Evolutionary conservation across 2,888 invertebrate species (phyloP), one percentile per base, ranked within the genome.

Genomic region (Hemaris fuciformis): DNA sequence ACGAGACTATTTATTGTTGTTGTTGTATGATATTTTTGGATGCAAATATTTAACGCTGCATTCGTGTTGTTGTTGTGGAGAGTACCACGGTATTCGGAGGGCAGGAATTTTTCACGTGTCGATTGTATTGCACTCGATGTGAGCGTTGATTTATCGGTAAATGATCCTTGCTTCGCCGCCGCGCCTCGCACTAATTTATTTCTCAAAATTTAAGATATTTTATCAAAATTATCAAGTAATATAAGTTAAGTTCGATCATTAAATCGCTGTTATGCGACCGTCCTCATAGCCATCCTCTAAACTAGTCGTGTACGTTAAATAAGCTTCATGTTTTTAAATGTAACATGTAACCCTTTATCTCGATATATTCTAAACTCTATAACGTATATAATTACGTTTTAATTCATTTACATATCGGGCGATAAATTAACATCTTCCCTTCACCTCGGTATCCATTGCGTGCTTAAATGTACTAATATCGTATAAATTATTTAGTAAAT

Each of bases 261-360:
- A 80, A 67, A 88, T 89, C 90, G 90, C 90, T 86, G 78, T 72
- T 85, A 78, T 84, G 88, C 90, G 90, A 90, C 92, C 92, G 92
- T 92, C 92, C 92, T 85, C 81, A 86, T 86, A 89, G 91, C 91
- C 92, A 92, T 92, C 92, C 91, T 92, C 92, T 92, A 92, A 91
- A 92, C 91, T 92, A 92, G 91, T 91, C 84, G 84, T 86, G 57
- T 25, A 68, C 77, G 74, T 53, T 53, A 75, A 78, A 72, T 89
- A 91, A 90, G 86, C 86, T 87, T 85, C 78, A 77, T 83, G 70
- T 84, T 79, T 76, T 76, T 66, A 84, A 83, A 83, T 78, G 73
- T 70, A 79, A 80, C 63, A 71, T 63, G 73, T 77, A 80, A 81
- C 67, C 79, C 83, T 80, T 83, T 83, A 76, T 76, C 75, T 77